Evolutionary conservation across 2,888 invertebrate species (phyloP), one percentile per base, ranked within the genome.

Genomic region (Cosmia pyralina): DNA sequence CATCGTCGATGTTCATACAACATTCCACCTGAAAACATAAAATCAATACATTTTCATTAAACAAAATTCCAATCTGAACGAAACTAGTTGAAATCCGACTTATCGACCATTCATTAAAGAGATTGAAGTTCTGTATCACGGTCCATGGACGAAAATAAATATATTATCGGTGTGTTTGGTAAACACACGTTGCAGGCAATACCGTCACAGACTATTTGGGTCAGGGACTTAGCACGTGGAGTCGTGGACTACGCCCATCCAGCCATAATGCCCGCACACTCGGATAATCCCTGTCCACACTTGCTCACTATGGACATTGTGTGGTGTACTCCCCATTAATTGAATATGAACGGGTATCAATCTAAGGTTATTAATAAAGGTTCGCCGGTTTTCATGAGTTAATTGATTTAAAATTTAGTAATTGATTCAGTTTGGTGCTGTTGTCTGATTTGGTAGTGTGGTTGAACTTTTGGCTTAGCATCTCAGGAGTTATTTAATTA

Each of bases 161-260:
- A 86, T 75, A 79, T 69, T 74, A 77, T 75, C 78, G 77, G 75
- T 69, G 62, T 81, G 72, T 79, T 82, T 88, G 85, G 88, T 85
- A 87, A 82, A 83, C 81, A 85, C 63, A 82, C 81, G 79, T 75
- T 87, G 88, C 87, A 81, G 84, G 85, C 85, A 84, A 88, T 85
- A 84, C 81, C 82, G 83, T 85, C 84, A 81, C 66, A 65, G 69
- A 86, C 68, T 88, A 92, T 92, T 91, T 89, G 77, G 93, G 93
- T 93, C 93, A 93, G 84, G 93, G 92, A 82, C 89, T 87, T 75
- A 83, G 84, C 78, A 81, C 84, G 83, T 87, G 88, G 90, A 87
- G 90, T 85, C 82, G 82, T 87, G 89, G 90, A 88, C 91, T 87
- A 85, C 90, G 92, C 91, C 92, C 91, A 90, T 88, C 88, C 62